Conservation (phyloP, 2,797 vertebrate species). For the Lutjanus argentimaculatus region DNA sequence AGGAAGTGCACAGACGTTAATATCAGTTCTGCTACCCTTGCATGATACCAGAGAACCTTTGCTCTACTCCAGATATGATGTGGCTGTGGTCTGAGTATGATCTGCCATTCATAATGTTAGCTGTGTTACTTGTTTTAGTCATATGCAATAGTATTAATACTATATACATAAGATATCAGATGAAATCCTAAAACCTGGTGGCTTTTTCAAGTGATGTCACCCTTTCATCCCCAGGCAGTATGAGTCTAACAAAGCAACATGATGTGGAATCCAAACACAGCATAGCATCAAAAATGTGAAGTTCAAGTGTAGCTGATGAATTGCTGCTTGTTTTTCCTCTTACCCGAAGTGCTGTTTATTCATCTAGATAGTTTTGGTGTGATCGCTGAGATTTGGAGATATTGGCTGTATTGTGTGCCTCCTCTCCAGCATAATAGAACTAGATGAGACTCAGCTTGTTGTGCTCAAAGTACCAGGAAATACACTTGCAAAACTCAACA, state of each 20-base stretch:
- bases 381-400: no score
- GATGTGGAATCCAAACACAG: background rate
- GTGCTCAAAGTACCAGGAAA: no score
- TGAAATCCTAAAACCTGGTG: background rate
- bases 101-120: slow-evolving; percentile 37
- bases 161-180: background rate
- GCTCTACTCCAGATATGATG: slow-evolving; percentile 75
- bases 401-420: no score
- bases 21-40: slow-evolving; percentile 55
- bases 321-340: no score
- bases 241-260: background rate
- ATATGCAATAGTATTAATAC: background rate
- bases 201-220: background rate
- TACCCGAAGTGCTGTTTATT: no score
- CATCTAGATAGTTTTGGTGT: no score
- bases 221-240: background rate
- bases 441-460: no score
- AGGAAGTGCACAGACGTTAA: slow-evolving; percentile 72
- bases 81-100: slow-evolving; percentile 74
- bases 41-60: slow-evolving; percentile 43
- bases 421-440: no score
- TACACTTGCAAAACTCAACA: no score
- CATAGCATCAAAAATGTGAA: background rate
- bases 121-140: slow-evolving; percentile 30
- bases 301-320: background rate